A percentile compares a stretch with the other conserved stretches of the same genome.
Evolutionary conservation across 53 echinoderm and acorn worm species (phyloP).

Genomic region (Holothuria leucospilota): DNA sequence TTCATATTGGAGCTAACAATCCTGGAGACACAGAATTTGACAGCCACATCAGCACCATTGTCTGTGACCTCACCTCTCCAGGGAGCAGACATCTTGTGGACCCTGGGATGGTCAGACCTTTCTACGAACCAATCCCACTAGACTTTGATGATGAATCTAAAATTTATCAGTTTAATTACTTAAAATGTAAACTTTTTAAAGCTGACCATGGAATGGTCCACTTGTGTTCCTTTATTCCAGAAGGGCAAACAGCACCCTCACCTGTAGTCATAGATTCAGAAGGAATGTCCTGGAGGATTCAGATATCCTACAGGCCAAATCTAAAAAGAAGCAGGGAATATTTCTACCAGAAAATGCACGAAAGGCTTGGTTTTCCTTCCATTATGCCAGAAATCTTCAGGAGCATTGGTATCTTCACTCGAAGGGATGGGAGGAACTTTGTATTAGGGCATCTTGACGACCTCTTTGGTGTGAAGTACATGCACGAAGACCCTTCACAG

Average conservation of each 20-base stretch:
- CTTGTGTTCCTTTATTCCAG: background rate
- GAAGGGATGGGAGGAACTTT: background rate
- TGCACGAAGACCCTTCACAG: background rate
- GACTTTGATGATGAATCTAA: slow-evolving; percentile 34
- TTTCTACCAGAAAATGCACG: background rate
- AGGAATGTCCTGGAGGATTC: background rate
- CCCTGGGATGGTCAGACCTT: slow-evolving; percentile 15
- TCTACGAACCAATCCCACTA: background rate
- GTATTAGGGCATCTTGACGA: background rate
- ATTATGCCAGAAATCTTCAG: background rate
- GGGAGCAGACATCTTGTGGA: slow-evolving; percentile 29
- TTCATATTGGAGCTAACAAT: slow-evolving; percentile 28
- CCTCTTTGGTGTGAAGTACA: background rate
- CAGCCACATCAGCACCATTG: slow-evolving; percentile 15
- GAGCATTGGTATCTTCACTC: background rate
- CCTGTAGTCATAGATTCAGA: background rate
- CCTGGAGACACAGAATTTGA: slow-evolving; percentile 11
- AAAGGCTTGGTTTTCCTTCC: background rate
- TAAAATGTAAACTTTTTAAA: slow-evolving; percentile 28
- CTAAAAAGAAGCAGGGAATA: background rate
- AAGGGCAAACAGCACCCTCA: background rate
- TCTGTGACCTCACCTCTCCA: slow-evolving; percentile 11
- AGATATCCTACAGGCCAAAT: background rate
- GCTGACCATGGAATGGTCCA: slow-evolving; percentile 8
- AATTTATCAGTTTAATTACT: slow-evolving; percentile 4